phyloP scores from a whole-genome alignment of 2,888 invertebrate species.

The Monoplex corrugatus region DNA sequence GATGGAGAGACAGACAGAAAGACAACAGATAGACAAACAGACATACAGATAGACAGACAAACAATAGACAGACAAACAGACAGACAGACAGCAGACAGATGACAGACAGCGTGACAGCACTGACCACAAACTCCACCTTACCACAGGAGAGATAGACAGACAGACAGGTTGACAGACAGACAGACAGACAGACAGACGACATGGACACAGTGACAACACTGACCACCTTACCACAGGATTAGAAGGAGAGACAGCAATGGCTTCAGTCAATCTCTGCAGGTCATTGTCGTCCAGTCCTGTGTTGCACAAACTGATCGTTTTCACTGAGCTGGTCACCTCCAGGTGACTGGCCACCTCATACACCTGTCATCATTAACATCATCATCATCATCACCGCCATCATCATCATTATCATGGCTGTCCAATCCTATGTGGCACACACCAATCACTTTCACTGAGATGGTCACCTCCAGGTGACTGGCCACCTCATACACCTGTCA shows the following conservation, averaged over 20 bases:
- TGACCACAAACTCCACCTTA: no score
- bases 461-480: constrained; percentile 61
- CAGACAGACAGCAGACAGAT: no score
- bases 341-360: constrained; percentile 65
- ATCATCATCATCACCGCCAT: neutral
- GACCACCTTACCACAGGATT: constrained; percentile 65
- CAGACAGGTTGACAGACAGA: neutral
- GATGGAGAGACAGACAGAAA: no score
- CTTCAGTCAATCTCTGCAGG: constrained; percentile 60
- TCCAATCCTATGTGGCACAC: constrained; percentile 68
- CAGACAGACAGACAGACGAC: neutral
- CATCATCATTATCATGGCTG: constrained; percentile 53
- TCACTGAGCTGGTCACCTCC: constrained; percentile 58
- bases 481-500: constrained; percentile 65
- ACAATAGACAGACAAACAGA: no score
- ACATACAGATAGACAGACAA: no score
- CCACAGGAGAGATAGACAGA: no score
- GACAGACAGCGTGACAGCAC: no score
- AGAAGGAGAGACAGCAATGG: constrained; percentile 63
- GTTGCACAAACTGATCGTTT: constrained; percentile 68
- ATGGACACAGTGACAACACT: neutral
- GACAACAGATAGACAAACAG: no score
- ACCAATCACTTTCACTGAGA: constrained; percentile 62
- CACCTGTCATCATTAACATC: constrained; percentile 57
- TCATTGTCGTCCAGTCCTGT: constrained; percentile 65